A percentile compares a stretch with the other conserved stretches of the same genome.
Conservation (phyloP, 2,888 invertebrate species). For the Lamellibrachia columna region DNA sequence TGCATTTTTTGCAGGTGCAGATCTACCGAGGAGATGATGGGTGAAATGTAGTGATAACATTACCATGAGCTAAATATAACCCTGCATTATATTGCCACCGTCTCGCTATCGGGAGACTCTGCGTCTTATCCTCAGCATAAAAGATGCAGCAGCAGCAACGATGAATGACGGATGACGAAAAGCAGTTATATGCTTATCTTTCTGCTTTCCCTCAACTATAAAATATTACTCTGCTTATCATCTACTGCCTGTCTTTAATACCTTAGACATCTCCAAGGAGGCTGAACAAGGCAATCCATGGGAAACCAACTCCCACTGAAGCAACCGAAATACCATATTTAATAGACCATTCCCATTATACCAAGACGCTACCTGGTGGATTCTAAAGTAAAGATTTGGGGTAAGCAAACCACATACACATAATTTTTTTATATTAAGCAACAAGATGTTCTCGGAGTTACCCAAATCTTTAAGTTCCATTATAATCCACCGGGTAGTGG, state of each 20-base stretch:
- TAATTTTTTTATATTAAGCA: too few species aligned
- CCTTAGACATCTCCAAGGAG: background rate
- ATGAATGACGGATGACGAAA: background rate
- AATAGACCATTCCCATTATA: too few species aligned
- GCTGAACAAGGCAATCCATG: background rate
- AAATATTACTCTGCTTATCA: background rate
- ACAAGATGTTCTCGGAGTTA: too few species aligned
- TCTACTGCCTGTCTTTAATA: background rate
- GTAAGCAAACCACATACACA: too few species aligned
- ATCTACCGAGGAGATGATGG: too few species aligned
- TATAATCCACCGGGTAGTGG: too few species aligned
- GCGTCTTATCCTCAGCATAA: background rate
- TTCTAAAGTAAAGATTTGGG: too few species aligned
- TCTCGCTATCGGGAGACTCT: background rate
- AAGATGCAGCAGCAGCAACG: background rate
- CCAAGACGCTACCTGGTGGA: too few species aligned
- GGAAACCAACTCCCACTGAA: background rate
- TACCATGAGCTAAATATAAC: background rate
- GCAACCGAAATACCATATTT: background rate
- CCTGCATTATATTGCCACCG: background rate
- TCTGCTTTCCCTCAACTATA: slow-evolving; percentile 6
- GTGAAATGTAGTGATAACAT: too few species aligned
- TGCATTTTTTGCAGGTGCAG: background rate
- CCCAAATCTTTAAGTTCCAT: too few species aligned
- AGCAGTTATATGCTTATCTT: background rate